Evolutionary conservation across 2,113 vertebrate genomes (phyloP), one percentile per base, ranked within the genome.

Genomic region (Oreochromis niloticus): DNA sequence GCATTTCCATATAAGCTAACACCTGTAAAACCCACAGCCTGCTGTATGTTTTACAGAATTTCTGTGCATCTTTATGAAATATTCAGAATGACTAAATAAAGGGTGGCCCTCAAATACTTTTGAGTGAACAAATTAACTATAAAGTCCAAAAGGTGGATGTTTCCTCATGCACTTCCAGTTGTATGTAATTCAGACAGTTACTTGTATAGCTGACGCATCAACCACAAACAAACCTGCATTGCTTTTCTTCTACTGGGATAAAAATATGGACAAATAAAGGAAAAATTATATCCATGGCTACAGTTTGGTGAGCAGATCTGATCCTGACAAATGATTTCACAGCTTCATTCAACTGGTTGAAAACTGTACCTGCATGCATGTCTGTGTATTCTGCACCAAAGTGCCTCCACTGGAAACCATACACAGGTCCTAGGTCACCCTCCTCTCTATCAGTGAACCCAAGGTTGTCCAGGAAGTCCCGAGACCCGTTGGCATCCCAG

Each of bases 351-450:
- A 50, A 7, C 27, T 50, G 43, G 16, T 27, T 32, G 6, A 32
- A 24, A 78, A 66, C 36, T 17, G n/a, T 88, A 99, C 99, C 98
- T 96, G 97, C 93, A 46, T 97, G 95, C 97, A 98, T 98, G 94
- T 98, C 94, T 92, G 97, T 97, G 95, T 99, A 99, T 57, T 99
- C 97, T 5, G 98, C 98, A 81, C 99, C 99, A 94, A 97, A 99
- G 92, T 99, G 98, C 87, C 99, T 97, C 98, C 99, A 99, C 87
- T 99, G 99, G 95, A 99, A 99, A 41, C 99, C 99, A 84, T 99
- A 99, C 19, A 99, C 97, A 1, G 99, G 99, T 3, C 98, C 99
- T 82, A 99, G 96, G 92, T 99, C 99, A 3, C 99, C 98, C 93
- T 99, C 99, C 83, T 98, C 97, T 88, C 99, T 92, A 27, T 88